phyloP scores from a whole-genome alignment of 1,140 invertebrate genomes.

The Tetranychus urticae region DNA sequence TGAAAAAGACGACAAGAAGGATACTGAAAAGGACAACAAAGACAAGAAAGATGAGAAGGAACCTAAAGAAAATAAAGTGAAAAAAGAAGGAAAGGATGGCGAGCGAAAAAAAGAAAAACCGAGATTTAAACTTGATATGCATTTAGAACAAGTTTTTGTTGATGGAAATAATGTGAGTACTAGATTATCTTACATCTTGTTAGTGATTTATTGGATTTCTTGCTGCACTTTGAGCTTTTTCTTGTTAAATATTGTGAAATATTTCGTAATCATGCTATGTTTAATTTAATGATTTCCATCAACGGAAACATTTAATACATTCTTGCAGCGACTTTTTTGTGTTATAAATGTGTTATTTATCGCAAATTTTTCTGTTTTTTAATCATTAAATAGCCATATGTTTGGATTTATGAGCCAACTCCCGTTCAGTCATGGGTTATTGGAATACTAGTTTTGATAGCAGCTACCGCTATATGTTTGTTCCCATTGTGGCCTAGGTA shows the following conservation, averaged over 20 bases:
- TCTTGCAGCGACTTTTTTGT: background rate
- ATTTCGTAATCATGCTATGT: no score
- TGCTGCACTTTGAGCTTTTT: no score
- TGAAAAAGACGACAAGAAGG: conserved; percentile 27
- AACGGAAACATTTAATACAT: no score
- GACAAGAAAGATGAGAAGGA: conserved; percentile 19
- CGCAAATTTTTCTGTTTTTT: background rate
- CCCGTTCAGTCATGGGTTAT: conserved; percentile 88
- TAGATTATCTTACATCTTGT: no score
- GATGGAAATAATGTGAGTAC: conserved; percentile 47
- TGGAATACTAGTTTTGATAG: conserved; percentile 69
- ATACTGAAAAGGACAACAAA: conserved; percentile 27
- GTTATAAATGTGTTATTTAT: background rate
- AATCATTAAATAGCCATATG: conserved; percentile 44
- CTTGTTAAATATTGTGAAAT: no score
- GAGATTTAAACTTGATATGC: conserved; percentile 71
- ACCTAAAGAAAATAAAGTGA: conserved; percentile 25
- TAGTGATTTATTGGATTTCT: no score
- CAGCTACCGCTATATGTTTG: conserved; percentile 79
- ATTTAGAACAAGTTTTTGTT: conserved; percentile 73
- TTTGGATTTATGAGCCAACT: conserved; percentile 97
- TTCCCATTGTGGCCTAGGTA: conserved; percentile 91
- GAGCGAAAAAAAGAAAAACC: conserved; percentile 29
- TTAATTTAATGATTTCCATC: no score
- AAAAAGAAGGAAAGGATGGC: conserved; percentile 19